Base-by-base conservation (phyloP, 2,797 vertebrate species). In the Semotilus atromaculatus region DNA sequence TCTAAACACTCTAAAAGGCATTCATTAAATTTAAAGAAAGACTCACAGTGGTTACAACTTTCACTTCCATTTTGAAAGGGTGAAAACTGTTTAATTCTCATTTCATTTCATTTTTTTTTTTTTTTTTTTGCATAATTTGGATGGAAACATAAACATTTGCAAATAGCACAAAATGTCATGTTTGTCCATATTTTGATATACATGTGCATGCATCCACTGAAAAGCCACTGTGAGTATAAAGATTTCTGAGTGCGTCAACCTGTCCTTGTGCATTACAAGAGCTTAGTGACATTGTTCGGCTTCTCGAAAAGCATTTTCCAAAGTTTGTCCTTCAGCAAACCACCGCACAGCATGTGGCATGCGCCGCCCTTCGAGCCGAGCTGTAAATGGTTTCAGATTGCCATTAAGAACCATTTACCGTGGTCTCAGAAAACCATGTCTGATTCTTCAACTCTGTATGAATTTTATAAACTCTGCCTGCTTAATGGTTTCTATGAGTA, bases 401-500 rank as follows among this genome's bases (percentile, higher is more conserved):
- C 75, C 83, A 84, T 78, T 84, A 84, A 60, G 53, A 78, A 62
- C 66, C 74, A 51, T 84, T 84, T 84, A 84, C 83, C 0, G 5
- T 18, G 51, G 21, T 34, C 75, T 79, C 40, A 71, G 62, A 77
- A 75, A 40, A 74, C 81, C 43, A 23, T 19, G 40, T 23, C 48
- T 26, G 55, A 80, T 67, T 83, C 70, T 64, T 64, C 53, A 62
- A 31, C 72, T 51, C 58, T 55, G 58, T 66, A 36, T 83, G 72
- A 53, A 70, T 68, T 70, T 78, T 19, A 70, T 58, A 34, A 77
- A 36, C 74, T 78, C 51, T 0, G 53, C 45, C 38, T 19, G 14
- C 66, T 60, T 71, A 78, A 84, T 78, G 66, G 26, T 71, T 77
- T 77, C 19, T 34, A 51, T 66, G 73, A 53, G 60, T 14, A 38